These are phyloP conservation scores for Melolontha melolontha DNA, from an alignment of 2,888 invertebrate species.

Conservation along the genomic window DNA sequence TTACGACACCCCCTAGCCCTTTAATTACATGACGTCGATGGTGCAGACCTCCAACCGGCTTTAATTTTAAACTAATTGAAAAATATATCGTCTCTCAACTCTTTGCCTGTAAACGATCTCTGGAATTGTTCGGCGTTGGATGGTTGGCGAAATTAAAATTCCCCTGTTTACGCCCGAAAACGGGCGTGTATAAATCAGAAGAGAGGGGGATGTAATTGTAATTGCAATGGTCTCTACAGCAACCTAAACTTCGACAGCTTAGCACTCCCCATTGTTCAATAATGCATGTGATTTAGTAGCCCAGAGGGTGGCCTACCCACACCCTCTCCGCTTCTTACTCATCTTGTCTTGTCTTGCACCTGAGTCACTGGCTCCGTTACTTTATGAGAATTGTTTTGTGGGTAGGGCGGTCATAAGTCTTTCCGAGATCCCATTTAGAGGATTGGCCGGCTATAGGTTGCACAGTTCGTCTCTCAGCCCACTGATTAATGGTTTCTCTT, in stretches of 20 bases:
- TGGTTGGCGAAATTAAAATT: constrained; percentile 57
- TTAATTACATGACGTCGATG: constrained; percentile 39
- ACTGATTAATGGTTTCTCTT: constrained; percentile 58
- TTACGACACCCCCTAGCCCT: constrained; percentile 37
- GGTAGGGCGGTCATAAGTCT: constrained; percentile 59
- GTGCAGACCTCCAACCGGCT: constrained; percentile 42
- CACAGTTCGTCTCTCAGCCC: constrained; percentile 51
- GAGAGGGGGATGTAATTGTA: constrained; percentile 54
- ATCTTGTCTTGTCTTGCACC: constrained; percentile 51
- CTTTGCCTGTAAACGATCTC: constrained; percentile 36
- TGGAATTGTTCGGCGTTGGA: constrained; percentile 9
- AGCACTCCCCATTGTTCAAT: constrained; percentile 61
- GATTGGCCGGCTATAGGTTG: constrained; percentile 52
- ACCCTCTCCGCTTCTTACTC: constrained; percentile 34
- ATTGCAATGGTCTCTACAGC: constrained; percentile 55
- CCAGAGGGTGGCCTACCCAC: constrained; percentile 57
- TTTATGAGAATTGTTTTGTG: constrained; percentile 53
- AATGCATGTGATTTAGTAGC: constrained; percentile 62
- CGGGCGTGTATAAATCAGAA: constrained; percentile 51
- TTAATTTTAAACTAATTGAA: constrained; percentile 59
- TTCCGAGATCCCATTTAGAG: constrained; percentile 54
- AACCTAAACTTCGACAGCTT: constrained; percentile 54
- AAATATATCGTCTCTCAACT: constrained; percentile 52
- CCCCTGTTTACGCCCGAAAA: constrained; percentile 47
- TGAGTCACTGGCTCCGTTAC: constrained; percentile 56